Conservation (phyloP, 1,140 invertebrate genomes). For the Heliconius melpomene region DNA sequence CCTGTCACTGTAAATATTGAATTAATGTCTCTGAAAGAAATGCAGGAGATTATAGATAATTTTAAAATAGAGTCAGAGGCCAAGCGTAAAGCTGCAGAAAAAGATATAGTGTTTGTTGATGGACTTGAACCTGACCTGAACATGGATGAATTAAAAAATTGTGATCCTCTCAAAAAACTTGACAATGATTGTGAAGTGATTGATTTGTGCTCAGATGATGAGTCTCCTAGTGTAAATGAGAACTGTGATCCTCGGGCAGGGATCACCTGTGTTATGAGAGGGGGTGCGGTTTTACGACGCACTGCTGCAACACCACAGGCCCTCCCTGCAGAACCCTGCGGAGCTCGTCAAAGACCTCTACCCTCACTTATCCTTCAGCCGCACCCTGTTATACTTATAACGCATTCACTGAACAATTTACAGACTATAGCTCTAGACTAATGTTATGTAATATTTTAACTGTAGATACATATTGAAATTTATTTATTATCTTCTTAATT, state of each 20-base stretch:
- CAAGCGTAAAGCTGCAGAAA: conserved; percentile 51
- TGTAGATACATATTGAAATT: conserved; percentile 60
- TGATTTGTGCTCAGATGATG: conserved; percentile 80
- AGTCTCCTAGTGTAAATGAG: conserved; percentile 68
- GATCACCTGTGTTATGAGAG: conserved; percentile 71
- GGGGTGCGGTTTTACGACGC: conserved; percentile 67
- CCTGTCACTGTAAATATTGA: conserved; percentile 64
- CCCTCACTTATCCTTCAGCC: conserved; percentile 65
- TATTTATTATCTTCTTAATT: conserved; percentile 67
- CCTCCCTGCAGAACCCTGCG: conserved; percentile 71
- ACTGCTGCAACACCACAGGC: conserved; percentile 67
- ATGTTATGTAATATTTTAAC: conserved; percentile 57
- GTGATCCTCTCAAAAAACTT: conserved; percentile 61
- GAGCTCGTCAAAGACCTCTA: conserved; percentile 65
- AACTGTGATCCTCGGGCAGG: conserved; percentile 73
- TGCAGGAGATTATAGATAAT: conserved; percentile 66
- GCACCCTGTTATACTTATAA: conserved; percentile 71
- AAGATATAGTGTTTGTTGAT: conserved; percentile 73
- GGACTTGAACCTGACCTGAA: conserved; percentile 57
- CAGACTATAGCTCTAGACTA: conserved; percentile 76
- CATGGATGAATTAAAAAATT: conserved; percentile 50
- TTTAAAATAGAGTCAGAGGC: conserved; percentile 54
- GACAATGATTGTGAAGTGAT: conserved; percentile 76
- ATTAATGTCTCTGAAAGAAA: conserved; percentile 60
- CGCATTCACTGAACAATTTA: conserved; percentile 72